Evolutionary conservation across 1,140 invertebrate species (phyloP).

Genomic region (Drosophila nikananu): DNA sequence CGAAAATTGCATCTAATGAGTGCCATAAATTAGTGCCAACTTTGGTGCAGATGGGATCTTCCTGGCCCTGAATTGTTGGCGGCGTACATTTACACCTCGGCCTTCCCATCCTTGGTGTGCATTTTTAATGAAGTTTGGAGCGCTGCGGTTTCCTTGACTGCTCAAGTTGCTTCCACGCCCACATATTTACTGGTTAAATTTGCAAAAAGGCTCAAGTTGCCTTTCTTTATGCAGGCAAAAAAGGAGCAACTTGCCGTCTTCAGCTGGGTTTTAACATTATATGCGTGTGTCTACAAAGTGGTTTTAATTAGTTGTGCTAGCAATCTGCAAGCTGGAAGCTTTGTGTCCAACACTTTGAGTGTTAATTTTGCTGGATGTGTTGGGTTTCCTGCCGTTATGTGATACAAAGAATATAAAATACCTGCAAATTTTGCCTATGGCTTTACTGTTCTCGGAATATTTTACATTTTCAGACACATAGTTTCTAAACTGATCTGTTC

Average conservation of each 20-base stretch:
- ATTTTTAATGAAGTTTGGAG: constrained; percentile 20
- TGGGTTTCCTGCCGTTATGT: not conserved
- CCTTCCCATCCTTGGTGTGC: not conserved
- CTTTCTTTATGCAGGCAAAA: constrained; percentile 13
- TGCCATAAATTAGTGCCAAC: constrained; percentile 63
- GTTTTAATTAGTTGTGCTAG: constrained; percentile 77
- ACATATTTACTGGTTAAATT: constrained; percentile 71
- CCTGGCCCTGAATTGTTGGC: constrained; percentile 5
- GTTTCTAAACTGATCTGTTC: not conserved
- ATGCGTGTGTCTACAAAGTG: constrained; percentile 70
- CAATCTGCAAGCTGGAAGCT: constrained; percentile 35
- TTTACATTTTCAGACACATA: not conserved
- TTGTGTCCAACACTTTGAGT: constrained; percentile 57
- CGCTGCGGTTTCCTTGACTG: constrained; percentile 9
- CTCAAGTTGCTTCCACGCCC: constrained; percentile 35
- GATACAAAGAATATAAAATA: not conserved
- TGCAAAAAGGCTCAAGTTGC: constrained; percentile 67
- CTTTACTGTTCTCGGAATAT: not conserved
- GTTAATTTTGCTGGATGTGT: constrained; percentile 41
- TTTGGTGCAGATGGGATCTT: constrained; percentile 16
- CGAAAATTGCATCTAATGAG: constrained; percentile 72
- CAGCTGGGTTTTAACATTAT: constrained; percentile 53
- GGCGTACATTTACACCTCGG: constrained; percentile 3
- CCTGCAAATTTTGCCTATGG: not conserved
- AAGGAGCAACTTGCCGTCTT: not conserved